A percentile compares a stretch with the other conserved stretches of the same genome.
phyloP scores from a whole-genome alignment of 2,888 invertebrate species.

The Argynnis bischoffii region DNA sequence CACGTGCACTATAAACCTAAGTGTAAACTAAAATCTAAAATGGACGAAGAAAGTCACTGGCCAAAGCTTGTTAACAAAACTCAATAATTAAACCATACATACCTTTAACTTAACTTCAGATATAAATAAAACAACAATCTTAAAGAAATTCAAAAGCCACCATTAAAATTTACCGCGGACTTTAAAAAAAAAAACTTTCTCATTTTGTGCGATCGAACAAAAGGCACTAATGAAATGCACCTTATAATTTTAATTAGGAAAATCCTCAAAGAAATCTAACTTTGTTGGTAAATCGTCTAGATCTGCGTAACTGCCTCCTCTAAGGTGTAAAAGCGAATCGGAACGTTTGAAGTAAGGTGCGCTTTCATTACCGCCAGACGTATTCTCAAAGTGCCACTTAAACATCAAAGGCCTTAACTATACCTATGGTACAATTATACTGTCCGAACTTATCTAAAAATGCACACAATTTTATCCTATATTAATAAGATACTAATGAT shows the following conservation, averaged over 20 bases:
- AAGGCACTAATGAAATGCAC: conserved; percentile 37
- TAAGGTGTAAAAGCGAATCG: conserved; percentile 75
- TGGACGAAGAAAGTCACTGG: too few species aligned
- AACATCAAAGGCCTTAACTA: conserved; percentile 62
- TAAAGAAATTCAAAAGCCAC: conserved; percentile 5
- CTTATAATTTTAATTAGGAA: conserved; percentile 45
- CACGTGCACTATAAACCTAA: too few species aligned
- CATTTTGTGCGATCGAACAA: conserved; percentile 24
- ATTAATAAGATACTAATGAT: conserved; percentile 9
- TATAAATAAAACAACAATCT: conserved; percentile 24
- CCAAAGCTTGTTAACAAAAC: not conserved
- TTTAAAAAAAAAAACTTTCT: conserved; percentile 16
- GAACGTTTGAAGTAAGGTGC: conserved; percentile 66
- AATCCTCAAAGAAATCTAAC: conserved; percentile 40
- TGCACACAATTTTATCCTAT: conserved; percentile 19
- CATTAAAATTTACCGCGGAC: conserved; percentile 14
- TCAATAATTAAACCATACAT: conserved; percentile 1
- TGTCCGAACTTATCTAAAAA: conserved; percentile 30
- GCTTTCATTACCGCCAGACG: conserved; percentile 63
- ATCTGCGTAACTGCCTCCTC: conserved; percentile 51
- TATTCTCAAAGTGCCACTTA: conserved; percentile 65
- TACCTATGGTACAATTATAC: conserved; percentile 33
- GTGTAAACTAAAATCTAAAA: too few species aligned
- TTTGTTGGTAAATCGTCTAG: conserved; percentile 43
- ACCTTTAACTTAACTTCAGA: conserved; percentile 10